A percentile compares a stretch with the other conserved stretches of the same genome.
These are phyloP conservation scores for Capreolus pygargus DNA, from an alignment of 2,113 vertebrate species.

Conservation along the genomic window DNA sequence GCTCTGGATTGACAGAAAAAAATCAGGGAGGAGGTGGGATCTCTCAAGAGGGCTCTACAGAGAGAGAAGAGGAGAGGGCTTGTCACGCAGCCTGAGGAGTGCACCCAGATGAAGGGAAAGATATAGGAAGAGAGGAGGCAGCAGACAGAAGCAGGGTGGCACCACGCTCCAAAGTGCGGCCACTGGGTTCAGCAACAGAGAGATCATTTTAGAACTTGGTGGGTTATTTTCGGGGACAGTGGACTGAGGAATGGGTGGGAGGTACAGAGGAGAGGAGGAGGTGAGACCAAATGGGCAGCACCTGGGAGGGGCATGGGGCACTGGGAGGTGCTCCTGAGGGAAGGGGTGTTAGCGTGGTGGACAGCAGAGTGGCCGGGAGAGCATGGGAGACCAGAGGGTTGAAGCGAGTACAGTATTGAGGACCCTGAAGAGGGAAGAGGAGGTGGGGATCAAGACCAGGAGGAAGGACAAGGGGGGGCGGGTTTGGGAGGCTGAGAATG, in stretches of 20 bases:
- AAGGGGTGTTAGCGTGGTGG: accelerated
- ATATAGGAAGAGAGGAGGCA: not conserved
- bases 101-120: not conserved
- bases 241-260: not conserved
- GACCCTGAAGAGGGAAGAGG: not conserved
- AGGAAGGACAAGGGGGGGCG: not conserved
- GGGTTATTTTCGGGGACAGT: not conserved
- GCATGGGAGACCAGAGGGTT: not conserved
- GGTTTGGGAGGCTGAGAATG: not conserved
- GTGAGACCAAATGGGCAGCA: accelerated
- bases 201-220: not conserved
- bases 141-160: not conserved
- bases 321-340: not conserved
- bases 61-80: no score
- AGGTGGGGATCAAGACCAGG: not conserved
- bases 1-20: not conserved
- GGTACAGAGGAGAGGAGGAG: not conserved
- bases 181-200: not conserved
- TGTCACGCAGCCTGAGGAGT: not conserved
- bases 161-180: not conserved
- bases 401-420: accelerated
- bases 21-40: not conserved
- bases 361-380: not conserved
- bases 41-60: not conserved
- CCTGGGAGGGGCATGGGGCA: not conserved